Percentiles rank a stretch among this genome's conserved stretches.
Evolutionary conservation across 2,113 vertebrate genomes (phyloP).

Genomic region (Thinocorus orbignyianus): DNA sequence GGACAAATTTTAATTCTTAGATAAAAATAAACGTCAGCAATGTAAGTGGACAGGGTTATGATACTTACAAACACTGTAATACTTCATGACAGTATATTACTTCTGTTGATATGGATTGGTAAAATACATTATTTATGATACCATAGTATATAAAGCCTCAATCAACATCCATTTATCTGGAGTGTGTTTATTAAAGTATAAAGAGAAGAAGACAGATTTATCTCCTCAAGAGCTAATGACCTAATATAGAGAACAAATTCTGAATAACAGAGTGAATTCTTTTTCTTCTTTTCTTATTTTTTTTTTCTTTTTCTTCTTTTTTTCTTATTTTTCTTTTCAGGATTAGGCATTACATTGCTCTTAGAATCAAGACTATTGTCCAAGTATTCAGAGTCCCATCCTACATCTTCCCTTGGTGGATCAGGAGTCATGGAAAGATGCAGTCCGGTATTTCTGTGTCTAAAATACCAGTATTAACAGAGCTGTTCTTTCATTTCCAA

Average conservation of each 20-base stretch:
- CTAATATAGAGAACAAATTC: neutral
- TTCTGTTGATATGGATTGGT: neutral
- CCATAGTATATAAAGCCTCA: neutral
- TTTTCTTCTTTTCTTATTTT: no score
- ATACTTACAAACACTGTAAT: neutral
- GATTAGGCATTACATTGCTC: neutral
- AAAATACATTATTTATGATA: neutral
- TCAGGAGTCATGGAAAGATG: neutral
- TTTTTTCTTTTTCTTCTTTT: fast-evolving
- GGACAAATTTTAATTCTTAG: neutral
- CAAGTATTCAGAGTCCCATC: neutral
- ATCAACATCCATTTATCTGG: neutral
- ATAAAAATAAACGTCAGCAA: neutral
- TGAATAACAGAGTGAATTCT: neutral
- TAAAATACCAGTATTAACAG: neutral
- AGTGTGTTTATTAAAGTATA: neutral
- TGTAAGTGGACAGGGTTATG: neutral
- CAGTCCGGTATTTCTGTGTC: neutral
- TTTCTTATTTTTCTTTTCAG: neutral
- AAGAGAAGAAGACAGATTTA: neutral
- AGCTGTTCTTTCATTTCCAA: neutral
- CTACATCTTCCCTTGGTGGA: neutral
- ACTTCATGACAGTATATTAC: neutral
- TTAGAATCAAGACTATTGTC: neutral
- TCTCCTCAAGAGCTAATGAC: neutral